Conservation (phyloP, 2,888 invertebrate genomes). For the Anarsia innoxiella region DNA sequence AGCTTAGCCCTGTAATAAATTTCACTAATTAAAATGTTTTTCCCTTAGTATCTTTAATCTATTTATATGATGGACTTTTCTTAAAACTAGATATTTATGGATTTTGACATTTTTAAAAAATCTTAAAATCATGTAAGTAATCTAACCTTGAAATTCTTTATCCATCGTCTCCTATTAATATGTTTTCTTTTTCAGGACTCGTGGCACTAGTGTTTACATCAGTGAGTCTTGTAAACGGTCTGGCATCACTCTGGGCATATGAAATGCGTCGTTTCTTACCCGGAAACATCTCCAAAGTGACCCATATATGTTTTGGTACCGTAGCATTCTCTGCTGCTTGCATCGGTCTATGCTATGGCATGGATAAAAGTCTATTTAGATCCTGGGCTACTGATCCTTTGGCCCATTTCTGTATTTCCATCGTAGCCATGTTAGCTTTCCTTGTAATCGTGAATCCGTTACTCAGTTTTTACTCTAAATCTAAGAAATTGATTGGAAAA, state of each 20-base stretch:
- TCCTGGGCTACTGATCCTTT: conserved; percentile 31
- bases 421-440: conserved; percentile 30
- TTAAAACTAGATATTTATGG: too few relatives aligned
- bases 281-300: conserved; percentile 30
- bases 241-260: conserved; percentile 34
- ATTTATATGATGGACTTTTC: too few relatives aligned
- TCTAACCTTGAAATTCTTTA: not conserved
- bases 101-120: not conserved
- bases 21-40: too few relatives aligned
- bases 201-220: conserved; percentile 39
- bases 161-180: not conserved
- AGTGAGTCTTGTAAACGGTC: conserved; percentile 32
- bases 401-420: conserved; percentile 29
- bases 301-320: conserved; percentile 38
- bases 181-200: conserved; percentile 26
- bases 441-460: conserved; percentile 41
- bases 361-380: conserved; percentile 37
- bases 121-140: not conserved
- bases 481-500: conserved; percentile 21
- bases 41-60: too few relatives aligned
- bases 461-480: conserved; percentile 32
- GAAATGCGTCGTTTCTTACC: conserved; percentile 28
- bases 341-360: conserved; percentile 40
- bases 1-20: too few relatives aligned
- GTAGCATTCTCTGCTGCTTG: conserved; percentile 37